phyloP scores from a whole-genome alignment of 2,888 invertebrate species.

The Tortrix viridana region DNA sequence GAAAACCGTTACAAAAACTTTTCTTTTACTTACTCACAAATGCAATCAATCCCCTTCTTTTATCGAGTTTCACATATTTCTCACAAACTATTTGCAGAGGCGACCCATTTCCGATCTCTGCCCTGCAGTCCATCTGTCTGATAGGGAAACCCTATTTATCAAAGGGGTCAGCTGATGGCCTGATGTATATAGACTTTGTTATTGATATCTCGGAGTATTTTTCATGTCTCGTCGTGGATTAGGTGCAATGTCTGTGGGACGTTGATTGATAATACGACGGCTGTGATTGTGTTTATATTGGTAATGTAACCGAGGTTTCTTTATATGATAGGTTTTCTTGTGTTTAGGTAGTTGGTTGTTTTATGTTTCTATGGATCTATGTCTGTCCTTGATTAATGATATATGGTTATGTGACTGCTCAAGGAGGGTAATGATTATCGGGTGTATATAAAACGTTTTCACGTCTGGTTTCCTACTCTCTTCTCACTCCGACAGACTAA shows the following conservation, averaged over 20 bases:
- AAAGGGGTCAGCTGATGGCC: slow-evolving; percentile 28
- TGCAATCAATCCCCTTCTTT: not conserved
- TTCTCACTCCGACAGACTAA: too few species aligned
- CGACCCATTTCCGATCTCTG: slow-evolving; percentile 31
- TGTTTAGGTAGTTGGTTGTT: too few species aligned
- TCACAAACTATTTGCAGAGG: slow-evolving; percentile 30
- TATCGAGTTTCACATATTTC: slow-evolving; percentile 21
- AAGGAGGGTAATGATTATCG: too few species aligned
- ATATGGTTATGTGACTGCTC: too few species aligned
- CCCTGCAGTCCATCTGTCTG: slow-evolving; percentile 35
- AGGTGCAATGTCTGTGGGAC: not conserved
- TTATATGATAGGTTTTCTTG: too few species aligned
- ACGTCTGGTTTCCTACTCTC: too few species aligned
- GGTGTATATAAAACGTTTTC: too few species aligned
- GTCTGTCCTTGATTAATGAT: too few species aligned
- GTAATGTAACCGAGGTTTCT: too few species aligned
- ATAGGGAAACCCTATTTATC: slow-evolving; percentile 35
- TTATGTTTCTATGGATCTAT: too few species aligned
- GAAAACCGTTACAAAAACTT: too few species aligned
- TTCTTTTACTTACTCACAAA: too few species aligned
- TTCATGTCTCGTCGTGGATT: not conserved
- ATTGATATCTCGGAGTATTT: slow-evolving; percentile 16
- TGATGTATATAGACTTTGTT: slow-evolving; percentile 16
- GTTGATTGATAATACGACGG: not conserved
- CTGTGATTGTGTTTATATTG: not conserved